These are phyloP conservation scores for Hyperoplus lanceolatus DNA, from an alignment of 2,797 vertebrate genomes.

Conservation along the genomic window DNA sequence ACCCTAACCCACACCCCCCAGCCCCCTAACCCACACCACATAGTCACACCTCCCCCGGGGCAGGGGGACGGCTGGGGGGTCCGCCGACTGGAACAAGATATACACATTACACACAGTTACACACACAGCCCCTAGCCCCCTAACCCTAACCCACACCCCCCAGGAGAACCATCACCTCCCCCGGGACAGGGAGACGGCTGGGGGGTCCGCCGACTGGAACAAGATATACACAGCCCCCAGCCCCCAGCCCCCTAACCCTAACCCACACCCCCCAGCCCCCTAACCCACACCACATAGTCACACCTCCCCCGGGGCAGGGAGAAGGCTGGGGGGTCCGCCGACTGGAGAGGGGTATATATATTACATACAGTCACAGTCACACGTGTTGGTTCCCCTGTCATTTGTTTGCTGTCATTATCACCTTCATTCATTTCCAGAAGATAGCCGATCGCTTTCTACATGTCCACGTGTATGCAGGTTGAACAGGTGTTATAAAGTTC, in stretches of 20 bases:
- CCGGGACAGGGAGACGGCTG: slow-evolving; percentile 85
- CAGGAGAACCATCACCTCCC: slow-evolving; percentile 73
- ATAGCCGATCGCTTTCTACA: too few relatives aligned
- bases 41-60: slow-evolving; percentile 82
- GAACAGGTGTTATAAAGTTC: too few relatives aligned
- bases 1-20: too few relatives aligned
- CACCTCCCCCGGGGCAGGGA: slow-evolving; percentile 82
- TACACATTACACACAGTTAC: slow-evolving; percentile 18
- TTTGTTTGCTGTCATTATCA: too few relatives aligned
- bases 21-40: too few relatives aligned
- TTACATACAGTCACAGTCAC: background rate
- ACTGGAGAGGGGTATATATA: slow-evolving; percentile 60
- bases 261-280: background rate
- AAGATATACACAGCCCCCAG: slow-evolving; percentile 23
- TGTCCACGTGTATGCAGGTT: too few relatives aligned
- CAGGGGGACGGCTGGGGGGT: slow-evolving; percentile 86
- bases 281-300: too few relatives aligned
- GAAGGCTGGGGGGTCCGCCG: slow-evolving; percentile 86
- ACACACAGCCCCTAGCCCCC: background rate
- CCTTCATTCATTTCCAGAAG: too few relatives aligned
- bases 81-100: slow-evolving; percentile 78
- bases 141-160: too few relatives aligned
- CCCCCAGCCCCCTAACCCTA: too few relatives aligned
- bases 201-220: slow-evolving; percentile 84
- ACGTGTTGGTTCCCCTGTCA: too few relatives aligned